A percentile compares a stretch with the other conserved stretches of the same genome.
phyloP scores from a whole-genome alignment of 2,888 invertebrate genomes.

The Tridacna crocea region DNA sequence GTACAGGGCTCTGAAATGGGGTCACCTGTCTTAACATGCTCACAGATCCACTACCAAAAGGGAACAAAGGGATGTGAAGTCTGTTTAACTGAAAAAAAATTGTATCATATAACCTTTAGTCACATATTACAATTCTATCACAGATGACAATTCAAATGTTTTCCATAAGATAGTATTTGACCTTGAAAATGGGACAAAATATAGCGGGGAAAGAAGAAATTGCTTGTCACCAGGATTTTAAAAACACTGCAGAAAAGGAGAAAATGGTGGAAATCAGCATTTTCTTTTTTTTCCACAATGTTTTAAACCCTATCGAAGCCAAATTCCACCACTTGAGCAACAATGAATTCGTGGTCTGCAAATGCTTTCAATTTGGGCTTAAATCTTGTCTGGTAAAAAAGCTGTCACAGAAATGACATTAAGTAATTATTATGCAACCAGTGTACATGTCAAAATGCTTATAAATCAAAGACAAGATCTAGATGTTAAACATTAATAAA shows the following conservation, averaged over 20 bases:
- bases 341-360: too few relatives aligned
- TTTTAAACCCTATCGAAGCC: neutral
- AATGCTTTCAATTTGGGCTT: too few relatives aligned
- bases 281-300: neutral
- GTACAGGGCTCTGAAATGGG: slow-evolving; percentile 75
- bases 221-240: neutral
- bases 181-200: too few relatives aligned
- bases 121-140: neutral
- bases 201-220: too few relatives aligned
- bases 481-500: neutral
- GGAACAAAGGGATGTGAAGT: slow-evolving; percentile 86
- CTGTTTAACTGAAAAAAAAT: slow-evolving; percentile 85
- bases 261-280: neutral
- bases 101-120: neutral
- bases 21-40: slow-evolving; percentile 73
- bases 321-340: too few relatives aligned
- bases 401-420: too few relatives aligned
- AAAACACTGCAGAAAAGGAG: slow-evolving; percentile 1
- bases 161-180: too few relatives aligned
- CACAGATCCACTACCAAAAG: slow-evolving; percentile 74
- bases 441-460: too few relatives aligned
- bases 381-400: too few relatives aligned
- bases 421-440: too few relatives aligned
- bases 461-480: neutral
- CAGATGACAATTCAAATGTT: neutral